Evolutionary conservation across 2,888 invertebrate species (phyloP).

Genomic region (Oxystoma pomonae): DNA sequence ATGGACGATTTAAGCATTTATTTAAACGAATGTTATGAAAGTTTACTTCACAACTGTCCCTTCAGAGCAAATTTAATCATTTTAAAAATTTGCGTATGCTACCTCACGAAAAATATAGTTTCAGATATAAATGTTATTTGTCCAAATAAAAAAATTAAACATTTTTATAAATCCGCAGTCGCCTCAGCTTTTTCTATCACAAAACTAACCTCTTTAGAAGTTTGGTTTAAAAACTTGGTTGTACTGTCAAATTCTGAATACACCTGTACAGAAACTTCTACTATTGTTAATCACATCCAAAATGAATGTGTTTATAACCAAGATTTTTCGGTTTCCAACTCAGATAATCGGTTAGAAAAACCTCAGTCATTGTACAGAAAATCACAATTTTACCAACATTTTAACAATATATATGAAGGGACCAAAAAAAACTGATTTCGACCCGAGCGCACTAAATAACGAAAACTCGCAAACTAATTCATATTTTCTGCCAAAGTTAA

Average conservation of each 20-base stretch:
- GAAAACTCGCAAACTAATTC: too few relatives aligned
- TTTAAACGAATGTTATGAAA: slow-evolving; percentile 1
- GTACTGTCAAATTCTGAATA: background rate
- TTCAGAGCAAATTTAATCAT: background rate
- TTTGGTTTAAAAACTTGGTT: slow-evolving; percentile 4
- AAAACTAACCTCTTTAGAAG: background rate
- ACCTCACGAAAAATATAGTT: slow-evolving; percentile 3
- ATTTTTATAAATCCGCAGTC: slow-evolving; percentile 4
- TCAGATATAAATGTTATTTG: slow-evolving; percentile 1
- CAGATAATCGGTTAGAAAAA: background rate
- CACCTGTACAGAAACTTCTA: background rate
- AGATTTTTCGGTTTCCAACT: background rate
- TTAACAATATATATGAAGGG: background rate
- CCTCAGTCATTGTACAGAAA: background rate
- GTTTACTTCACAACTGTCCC: background rate
- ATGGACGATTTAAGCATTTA: slow-evolving; percentile 1
- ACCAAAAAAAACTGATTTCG: background rate
- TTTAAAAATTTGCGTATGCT: slow-evolving; percentile 7
- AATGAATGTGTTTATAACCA: background rate
- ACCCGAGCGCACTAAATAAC: too few relatives aligned
- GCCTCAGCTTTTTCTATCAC: slow-evolving; percentile 4
- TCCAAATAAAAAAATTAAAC: background rate
- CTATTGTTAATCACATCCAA: background rate
- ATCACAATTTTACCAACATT: slow-evolving; percentile 8
- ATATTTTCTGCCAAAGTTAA: background rate